phyloP scores from a whole-genome alignment of 2,113 vertebrate species.

The Dissostichus mawsoni region DNA sequence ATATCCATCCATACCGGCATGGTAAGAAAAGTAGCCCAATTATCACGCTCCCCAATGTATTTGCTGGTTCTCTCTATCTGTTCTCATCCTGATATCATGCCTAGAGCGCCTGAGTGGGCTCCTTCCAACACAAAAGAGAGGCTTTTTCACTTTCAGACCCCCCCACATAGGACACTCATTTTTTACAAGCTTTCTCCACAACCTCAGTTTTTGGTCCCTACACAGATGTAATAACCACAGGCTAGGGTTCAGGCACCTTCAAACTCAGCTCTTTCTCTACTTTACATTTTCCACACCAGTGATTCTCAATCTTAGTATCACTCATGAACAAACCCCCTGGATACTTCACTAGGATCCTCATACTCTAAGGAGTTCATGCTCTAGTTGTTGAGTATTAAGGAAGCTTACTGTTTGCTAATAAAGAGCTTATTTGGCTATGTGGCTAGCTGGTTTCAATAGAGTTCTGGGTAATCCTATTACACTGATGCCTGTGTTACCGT shows the following conservation, averaged over 20 bases:
- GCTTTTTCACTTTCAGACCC: background rate
- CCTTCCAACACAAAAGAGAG: background rate
- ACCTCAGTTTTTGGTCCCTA: background rate
- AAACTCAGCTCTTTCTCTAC: background rate
- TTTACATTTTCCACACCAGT: background rate
- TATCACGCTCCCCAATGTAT: no score
- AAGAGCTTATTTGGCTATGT: constrained; percentile 49
- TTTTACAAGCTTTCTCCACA: background rate
- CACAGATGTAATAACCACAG: background rate
- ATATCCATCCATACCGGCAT: background rate
- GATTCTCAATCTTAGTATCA: background rate
- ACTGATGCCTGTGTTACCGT: constrained; percentile 30
- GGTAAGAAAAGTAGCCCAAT: background rate
- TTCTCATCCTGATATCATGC: background rate
- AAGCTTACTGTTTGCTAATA: constrained; percentile 49
- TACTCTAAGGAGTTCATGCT: constrained; percentile 37
- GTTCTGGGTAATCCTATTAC: constrained; percentile 45
- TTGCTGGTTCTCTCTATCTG: background rate
- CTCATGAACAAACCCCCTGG: constrained; percentile 1
- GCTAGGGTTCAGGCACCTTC: background rate
- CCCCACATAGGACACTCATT: background rate
- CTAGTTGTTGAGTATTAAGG: constrained; percentile 47
- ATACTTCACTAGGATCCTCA: constrained; percentile 1
- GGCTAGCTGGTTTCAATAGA: constrained; percentile 17
- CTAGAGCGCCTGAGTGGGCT: background rate